A percentile compares a stretch with the other conserved stretches of the same genome.
Evolutionary conservation across 2,113 vertebrate species (phyloP).

Genomic region (Epinephelus lanceolatus): DNA sequence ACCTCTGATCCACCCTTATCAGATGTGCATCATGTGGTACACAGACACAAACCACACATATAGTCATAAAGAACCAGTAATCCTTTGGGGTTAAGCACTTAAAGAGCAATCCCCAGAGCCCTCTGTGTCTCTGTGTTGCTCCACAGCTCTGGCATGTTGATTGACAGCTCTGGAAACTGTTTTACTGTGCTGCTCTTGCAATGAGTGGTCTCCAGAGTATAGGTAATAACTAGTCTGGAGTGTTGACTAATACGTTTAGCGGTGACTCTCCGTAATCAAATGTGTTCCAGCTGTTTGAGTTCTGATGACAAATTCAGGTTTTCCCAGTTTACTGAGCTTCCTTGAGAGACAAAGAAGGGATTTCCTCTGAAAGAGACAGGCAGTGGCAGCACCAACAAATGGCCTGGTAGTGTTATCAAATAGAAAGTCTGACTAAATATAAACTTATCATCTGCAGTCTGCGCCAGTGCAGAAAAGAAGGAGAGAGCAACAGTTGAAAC

Average conservation of each 20-base stretch:
- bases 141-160: conserved; percentile 72
- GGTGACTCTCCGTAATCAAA: conserved; percentile 72
- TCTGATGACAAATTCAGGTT: conserved; percentile 83
- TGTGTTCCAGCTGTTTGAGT: conserved; percentile 80
- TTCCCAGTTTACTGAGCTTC: conserved; percentile 80
- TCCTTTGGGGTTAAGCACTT: conserved; percentile 75
- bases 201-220: conserved; percentile 69
- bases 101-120: conserved; percentile 61
- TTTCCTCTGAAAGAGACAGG: conserved; percentile 83
- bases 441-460: conserved; percentile 56
- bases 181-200: conserved; percentile 73
- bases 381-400: conserved; percentile 77
- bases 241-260: conserved; percentile 78
- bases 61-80: conserved; percentile 75
- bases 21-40: conserved; percentile 73
- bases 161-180: conserved; percentile 76
- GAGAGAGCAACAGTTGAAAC: conserved; percentile 17
- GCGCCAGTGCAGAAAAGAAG: conserved; percentile 24
- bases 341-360: conserved; percentile 86
- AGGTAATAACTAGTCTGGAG: conserved; percentile 69
- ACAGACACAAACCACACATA: conserved; percentile 73
- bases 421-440: conserved; percentile 70
- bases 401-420: conserved; percentile 69
- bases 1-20: conserved; percentile 72
- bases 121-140: conserved; percentile 68